Conservation (phyloP, 1,140 invertebrate species). For the Streblospio benedicti region DNA sequence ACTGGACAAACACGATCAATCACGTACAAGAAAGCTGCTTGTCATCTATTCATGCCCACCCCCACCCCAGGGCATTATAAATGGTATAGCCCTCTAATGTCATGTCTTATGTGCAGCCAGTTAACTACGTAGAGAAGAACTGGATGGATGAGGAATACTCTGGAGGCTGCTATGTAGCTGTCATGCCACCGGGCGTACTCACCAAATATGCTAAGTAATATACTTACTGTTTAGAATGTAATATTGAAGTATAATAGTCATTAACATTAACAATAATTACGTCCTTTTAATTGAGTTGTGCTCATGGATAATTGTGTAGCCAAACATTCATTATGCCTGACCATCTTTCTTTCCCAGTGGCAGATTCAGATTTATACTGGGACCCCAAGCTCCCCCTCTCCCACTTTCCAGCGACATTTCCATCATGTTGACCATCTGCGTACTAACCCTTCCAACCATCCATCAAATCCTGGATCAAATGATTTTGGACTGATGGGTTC, state of each 20-base stretch:
- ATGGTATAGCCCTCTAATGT: background rate
- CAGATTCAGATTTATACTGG: background rate
- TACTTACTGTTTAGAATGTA: background rate
- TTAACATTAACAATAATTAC: background rate
- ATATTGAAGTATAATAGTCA: background rate
- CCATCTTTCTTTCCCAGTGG: background rate
- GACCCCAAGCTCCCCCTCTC: background rate
- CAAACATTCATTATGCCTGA: no score
- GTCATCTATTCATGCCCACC: no score
- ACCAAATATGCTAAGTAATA: slow-evolving; percentile 20
- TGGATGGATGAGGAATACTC: slow-evolving; percentile 47
- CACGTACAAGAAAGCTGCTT: no score
- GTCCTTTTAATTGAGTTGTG: background rate
- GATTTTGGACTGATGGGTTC: background rate
- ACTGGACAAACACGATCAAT: no score
- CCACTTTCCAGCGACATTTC: background rate
- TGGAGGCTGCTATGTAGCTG: slow-evolving; percentile 35
- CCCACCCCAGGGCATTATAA: no score
- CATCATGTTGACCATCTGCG: background rate
- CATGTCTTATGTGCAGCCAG: slow-evolving; percentile 28
- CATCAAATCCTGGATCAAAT: background rate
- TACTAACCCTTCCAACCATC: background rate
- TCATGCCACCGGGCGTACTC: slow-evolving; percentile 40
- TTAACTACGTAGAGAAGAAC: slow-evolving; percentile 45
- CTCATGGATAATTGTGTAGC: no score